These are phyloP conservation scores for Oxycera nigricornis DNA, from an alignment of 2,888 invertebrate genomes.

Conservation along the genomic window DNA sequence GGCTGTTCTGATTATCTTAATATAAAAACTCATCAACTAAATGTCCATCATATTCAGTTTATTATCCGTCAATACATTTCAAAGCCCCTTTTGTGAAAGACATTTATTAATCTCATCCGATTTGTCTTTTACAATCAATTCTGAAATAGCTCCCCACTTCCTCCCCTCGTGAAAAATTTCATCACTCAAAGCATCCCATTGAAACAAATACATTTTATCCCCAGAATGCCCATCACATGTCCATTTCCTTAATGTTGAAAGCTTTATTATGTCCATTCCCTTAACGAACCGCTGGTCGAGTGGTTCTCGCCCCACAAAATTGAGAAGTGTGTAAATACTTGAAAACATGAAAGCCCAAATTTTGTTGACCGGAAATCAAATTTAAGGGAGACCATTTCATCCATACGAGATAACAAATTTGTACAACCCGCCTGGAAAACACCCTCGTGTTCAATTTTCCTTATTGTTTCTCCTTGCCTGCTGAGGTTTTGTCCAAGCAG, in stretches of 20 bases:
- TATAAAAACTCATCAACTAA: too few species aligned
- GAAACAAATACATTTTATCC: background rate
- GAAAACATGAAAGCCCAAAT: constrained; percentile 41
- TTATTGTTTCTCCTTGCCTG: too few species aligned
- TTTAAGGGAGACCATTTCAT: background rate
- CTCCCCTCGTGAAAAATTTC: background rate
- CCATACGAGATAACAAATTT: background rate
- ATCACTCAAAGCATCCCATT: background rate
- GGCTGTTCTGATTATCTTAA: too few species aligned
- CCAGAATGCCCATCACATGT: constrained; percentile 7
- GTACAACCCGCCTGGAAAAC: background rate
- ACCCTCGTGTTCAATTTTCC: background rate
- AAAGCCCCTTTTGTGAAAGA: background rate
- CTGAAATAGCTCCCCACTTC: background rate
- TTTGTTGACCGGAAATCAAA: constrained; percentile 43
- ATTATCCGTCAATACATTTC: too few species aligned
- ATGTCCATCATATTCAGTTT: too few species aligned
- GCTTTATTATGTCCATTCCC: constrained; percentile 17
- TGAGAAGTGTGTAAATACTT: constrained; percentile 41
- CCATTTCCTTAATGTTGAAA: constrained; percentile 39
- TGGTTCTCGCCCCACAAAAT: background rate
- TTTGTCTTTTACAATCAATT: constrained; percentile 1
- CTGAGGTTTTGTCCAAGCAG: too few species aligned
- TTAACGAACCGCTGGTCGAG: background rate
- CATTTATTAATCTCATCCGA: constrained; percentile 20